Percentiles rank a stretch among this genome's conserved stretches.
phyloP scores from a whole-genome alignment of 1,140 invertebrate genomes.

The Venturia canescens region DNA sequence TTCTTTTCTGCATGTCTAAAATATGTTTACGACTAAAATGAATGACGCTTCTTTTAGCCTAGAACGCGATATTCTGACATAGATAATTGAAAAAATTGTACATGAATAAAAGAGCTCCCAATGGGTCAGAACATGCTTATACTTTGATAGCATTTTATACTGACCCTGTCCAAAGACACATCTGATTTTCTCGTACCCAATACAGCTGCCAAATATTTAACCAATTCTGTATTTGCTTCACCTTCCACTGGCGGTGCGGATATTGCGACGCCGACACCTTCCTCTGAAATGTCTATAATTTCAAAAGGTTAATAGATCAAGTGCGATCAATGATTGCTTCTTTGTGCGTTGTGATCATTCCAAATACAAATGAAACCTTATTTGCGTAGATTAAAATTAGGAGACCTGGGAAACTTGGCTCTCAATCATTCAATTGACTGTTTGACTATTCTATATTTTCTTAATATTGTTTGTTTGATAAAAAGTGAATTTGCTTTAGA shows the following conservation, averaged over 20 bases:
- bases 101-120: background rate
- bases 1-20: too few relatives aligned
- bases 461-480: too few relatives aligned
- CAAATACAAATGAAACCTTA: constrained; percentile 19
- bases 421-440: too few relatives aligned
- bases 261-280: constrained; percentile 83
- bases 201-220: constrained; percentile 84
- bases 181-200: constrained; percentile 84
- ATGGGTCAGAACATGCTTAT: background rate
- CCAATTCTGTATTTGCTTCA: constrained; percentile 86
- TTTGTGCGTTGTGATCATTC: background rate
- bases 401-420: too few relatives aligned
- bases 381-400: background rate
- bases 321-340: background rate
- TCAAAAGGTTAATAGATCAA: background rate
- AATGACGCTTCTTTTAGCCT: too few relatives aligned
- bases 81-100: too few relatives aligned
- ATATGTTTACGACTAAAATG: too few relatives aligned
- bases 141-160: constrained; percentile 47
- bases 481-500: too few relatives aligned
- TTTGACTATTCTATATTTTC: too few relatives aligned
- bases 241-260: constrained; percentile 87
- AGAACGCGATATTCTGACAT: too few relatives aligned
- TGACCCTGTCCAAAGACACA: constrained; percentile 82
- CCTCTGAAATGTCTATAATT: constrained; percentile 72